A percentile compares a stretch with the other conserved stretches of the same genome.
These are phyloP conservation scores for Vultur gryphus DNA, from an alignment of 2,797 vertebrate genomes.

Conservation along the genomic window DNA sequence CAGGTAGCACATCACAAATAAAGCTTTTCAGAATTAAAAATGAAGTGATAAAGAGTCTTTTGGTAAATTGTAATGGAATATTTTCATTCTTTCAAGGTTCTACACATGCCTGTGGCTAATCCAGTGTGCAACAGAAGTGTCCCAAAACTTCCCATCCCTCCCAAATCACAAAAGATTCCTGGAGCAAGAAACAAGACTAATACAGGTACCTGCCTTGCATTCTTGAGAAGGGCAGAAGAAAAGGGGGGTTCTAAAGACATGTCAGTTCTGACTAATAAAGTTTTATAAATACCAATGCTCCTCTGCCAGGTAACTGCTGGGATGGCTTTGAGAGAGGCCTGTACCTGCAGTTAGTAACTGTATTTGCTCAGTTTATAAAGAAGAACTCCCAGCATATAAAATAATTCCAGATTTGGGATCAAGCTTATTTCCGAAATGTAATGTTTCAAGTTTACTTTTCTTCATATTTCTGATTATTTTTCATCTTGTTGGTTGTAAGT, in stretches of 20 bases:
- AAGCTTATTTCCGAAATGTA: background rate
- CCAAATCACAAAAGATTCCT: constrained; percentile 73
- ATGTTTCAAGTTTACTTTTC: background rate
- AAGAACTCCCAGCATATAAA: background rate
- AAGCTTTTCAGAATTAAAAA: background rate
- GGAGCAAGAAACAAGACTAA: constrained; percentile 65
- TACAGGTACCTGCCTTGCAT: constrained; percentile 53
- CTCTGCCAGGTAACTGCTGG: background rate
- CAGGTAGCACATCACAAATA: constrained; percentile 77
- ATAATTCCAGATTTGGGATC: background rate
- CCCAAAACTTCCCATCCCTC: constrained; percentile 75
- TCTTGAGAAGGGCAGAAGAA: background rate
- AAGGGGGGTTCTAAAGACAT: background rate
- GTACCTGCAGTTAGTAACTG: background rate
- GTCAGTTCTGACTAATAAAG: background rate
- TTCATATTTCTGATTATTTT: background rate
- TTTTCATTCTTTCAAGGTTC: constrained; percentile 65
- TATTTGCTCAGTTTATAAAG: background rate
- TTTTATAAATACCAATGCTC: background rate
- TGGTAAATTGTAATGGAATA: background rate
- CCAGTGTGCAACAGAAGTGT: constrained; percentile 72
- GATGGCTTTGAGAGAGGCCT: background rate
- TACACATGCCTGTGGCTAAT: constrained; percentile 76
- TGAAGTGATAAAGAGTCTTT: background rate
- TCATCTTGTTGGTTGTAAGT: background rate